Base-by-base conservation (phyloP, 2,888 invertebrate species). In the Oeneis ivallda region DNA sequence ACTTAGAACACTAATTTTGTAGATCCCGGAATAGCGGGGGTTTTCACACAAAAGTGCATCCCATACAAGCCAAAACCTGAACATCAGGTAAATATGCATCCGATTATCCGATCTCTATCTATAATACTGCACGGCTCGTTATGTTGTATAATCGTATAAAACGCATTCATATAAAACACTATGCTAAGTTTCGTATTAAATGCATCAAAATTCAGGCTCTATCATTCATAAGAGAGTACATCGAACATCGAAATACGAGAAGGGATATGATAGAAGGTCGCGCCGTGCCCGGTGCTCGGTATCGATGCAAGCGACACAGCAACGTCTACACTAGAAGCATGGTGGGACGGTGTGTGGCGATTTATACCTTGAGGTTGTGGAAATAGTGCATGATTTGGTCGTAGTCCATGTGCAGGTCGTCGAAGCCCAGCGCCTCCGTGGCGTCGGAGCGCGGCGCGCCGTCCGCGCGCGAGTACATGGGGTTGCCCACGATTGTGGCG, bases 301-400 rank as follows among this genome's bases (percentile, higher is more conserved):
- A 72, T 73, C 79, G 85, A 79, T 77, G 82, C 79, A 86, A 88
- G 89, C 87, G 84, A 83, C 82, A 79, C 82, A 86, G 88, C 88
- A 83, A 89, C 82, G 84, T 80, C 86, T 89, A 88, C 77, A 77
- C 89, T 90, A 89, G 85, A 89, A 90, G 90, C 90, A 78, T 82
- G 84, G 82, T 82, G 83, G 82, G 83, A 79, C 85, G 85, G 82
- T 78, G 82, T 74, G 78, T 78, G 79, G 74, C 76, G 74, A 71
- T 84, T 85, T 91, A 90, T 93, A 98, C 98, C 94, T 98, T 98
- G 83, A 99, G 94, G 93, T 98, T 98, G 93, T 98, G 98, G 93
- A 99, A 98, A 92, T 98, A 98, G 86, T 98, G 96, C 97, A 98
- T 97, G 88, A 99, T 96, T 93, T 98, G 98, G 86, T 98, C 98